Base-by-base conservation (phyloP, 2,113 vertebrate species). In the Collichthys lucidus region DNA sequence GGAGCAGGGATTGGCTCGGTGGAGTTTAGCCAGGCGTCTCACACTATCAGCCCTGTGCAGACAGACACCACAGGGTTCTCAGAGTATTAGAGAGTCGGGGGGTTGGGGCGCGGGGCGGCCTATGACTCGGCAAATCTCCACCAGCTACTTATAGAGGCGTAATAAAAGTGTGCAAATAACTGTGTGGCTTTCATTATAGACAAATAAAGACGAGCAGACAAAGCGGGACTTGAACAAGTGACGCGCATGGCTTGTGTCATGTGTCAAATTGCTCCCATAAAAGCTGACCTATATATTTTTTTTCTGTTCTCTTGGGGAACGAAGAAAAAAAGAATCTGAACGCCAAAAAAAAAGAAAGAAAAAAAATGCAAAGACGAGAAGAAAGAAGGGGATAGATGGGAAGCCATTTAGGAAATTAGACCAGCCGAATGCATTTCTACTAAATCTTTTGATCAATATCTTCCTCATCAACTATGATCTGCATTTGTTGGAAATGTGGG, bases 211-310 rank as follows among this genome's bases (percentile, higher is more conserved):
- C 44, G 7, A 57, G 68, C 80, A 75, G 84, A 92, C 87, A 90
- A 91, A 85, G 80, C 82, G 52, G 64, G 83, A 81, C 78, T 87
- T 76, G 76, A 86, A 84, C 64, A 59, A 88, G 59, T 77, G 87
- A 92, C 87, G 90, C 16, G 22, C 82, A 67, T 60, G 84, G 82
- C 81, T 91, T 88, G 85, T 89, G 91, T 92, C 90, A 78, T 87
- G 89, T 92, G 93, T 93, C 87, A 91, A 90, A 93, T 84, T 89
- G 88, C 79, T 93, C 80, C 80, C 85, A 90, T 90, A 91, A 93
- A 93, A 92, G 91, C 82, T 87, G 89, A 92, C 93, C 91, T 90
- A 93, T 88, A 92, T 93, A n/a, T 92, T 92, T 67, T 56, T 79
- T 83, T 84, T 82, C 80, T 82, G 74, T 91, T 73, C 86, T 86